Base-by-base conservation (phyloP, 2,888 invertebrate species). In the Epinotia demarniana region DNA sequence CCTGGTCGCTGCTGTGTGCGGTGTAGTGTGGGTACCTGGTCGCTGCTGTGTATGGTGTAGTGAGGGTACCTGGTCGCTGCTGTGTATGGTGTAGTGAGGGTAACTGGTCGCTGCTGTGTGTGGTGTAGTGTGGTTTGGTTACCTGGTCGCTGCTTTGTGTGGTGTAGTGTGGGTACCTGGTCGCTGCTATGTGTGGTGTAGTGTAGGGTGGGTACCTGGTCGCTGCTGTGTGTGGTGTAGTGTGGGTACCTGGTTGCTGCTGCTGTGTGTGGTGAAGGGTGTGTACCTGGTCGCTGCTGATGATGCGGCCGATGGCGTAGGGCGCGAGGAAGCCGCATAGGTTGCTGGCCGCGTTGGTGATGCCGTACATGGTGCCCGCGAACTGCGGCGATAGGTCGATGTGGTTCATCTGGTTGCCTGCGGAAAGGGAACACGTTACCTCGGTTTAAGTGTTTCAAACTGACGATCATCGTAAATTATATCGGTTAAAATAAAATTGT, bases 281-380 rank as follows among this genome's bases (percentile, higher is more conserved):
- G 5, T 3, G 11, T 60, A 89, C 96, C 89, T 96, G 94, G 75
- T 96, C 85, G 2, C 84, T 95, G 82, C 96, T 95, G 67, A 97
- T 97, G 62, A 98, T 95, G 75, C 94, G 89, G 16, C 97, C 97
- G 69, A 97, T 96, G 46, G 96, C 95, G 81, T 96, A 97, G 0
- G 98, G 97, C 23, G 97, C 97, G 80, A 97, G 88, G 86, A 97
- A 97, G 0, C 98, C 98, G 84, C 97, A 97, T 71, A 96, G 96
- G 85, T 97, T 98, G 33, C 97, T 96, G 0, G 97, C 96, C 0
- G 97, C 97, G 87, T 98, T 98, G 1, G 97, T 97, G 16, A 98
- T 95, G 1, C 97, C 97, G 84, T 97, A 97, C 95, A 98, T 96
- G 0, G 97, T 97, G 60, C 98, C 97, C 1, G 97, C 97, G 86